phyloP scores from a whole-genome alignment of 2,113 vertebrate species.

The Megaleporinus macrocephalus region DNA sequence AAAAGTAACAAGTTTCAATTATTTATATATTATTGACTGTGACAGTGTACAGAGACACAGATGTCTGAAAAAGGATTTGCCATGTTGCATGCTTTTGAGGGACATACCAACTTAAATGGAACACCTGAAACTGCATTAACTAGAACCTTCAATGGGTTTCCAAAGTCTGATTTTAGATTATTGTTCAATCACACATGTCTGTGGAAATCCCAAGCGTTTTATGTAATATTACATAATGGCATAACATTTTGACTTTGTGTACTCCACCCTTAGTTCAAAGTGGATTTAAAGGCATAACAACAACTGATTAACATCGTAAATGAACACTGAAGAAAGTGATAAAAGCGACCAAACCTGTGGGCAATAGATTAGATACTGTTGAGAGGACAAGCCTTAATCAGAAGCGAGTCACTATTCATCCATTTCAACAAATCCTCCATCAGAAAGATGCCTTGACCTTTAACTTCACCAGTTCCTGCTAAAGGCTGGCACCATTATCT shows the following conservation, averaged over 20 bases:
- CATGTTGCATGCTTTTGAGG: too few species aligned
- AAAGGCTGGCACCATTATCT: not conserved
- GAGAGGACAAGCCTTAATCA: constrained; percentile 40
- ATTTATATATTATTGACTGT: too few species aligned
- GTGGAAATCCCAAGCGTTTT: not conserved
- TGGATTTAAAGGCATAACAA: not conserved
- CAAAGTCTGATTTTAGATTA: not conserved
- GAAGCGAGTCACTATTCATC: constrained; percentile 25
- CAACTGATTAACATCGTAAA: not conserved
- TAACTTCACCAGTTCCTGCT: not conserved
- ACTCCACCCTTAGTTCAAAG: not conserved
- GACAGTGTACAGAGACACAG: too few species aligned
- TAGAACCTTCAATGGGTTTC: not conserved
- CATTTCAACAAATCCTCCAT: constrained; percentile 37
- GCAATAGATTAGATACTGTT: constrained; percentile 22
- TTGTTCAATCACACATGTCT: not conserved
- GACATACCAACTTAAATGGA: too few species aligned
- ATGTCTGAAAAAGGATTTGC: too few species aligned
- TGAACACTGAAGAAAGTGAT: not conserved
- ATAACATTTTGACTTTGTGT: not conserved
- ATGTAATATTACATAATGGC: not conserved
- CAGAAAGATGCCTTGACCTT: constrained; percentile 38
- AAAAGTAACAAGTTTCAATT: not conserved
- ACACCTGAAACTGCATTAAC: not conserved
- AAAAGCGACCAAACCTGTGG: constrained; percentile 14